Conservation (phyloP, 2,113 vertebrate species). For the Eclectus roratus region DNA sequence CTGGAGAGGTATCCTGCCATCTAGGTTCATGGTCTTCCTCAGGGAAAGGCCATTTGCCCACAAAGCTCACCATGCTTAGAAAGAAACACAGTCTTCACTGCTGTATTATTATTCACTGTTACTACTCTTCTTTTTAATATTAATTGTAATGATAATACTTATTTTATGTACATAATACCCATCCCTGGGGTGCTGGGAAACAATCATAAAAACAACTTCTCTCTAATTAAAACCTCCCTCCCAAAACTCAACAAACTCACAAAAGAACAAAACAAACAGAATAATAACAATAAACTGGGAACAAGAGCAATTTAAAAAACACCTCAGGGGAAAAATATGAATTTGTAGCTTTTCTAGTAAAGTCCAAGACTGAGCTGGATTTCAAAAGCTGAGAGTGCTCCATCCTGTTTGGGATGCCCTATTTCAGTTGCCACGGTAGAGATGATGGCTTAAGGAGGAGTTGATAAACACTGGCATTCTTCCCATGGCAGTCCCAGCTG, state of each 20-base stretch:
- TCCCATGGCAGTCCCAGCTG: not conserved
- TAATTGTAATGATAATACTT: not conserved
- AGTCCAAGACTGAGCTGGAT: not conserved
- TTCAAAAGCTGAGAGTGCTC: not conserved
- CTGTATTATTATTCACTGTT: not conserved
- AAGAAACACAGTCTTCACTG: not conserved
- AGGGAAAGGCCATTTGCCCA: not conserved
- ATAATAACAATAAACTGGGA: conserved; percentile 16
- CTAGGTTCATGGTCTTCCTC: not conserved
- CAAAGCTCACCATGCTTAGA: not conserved
- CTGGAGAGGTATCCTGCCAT: not conserved
- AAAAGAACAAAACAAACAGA: conserved; percentile 21
- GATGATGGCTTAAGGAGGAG: not conserved
- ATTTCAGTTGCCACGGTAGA: not conserved
- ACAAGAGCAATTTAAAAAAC: conserved; percentile 23
- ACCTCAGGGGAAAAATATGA: not conserved
- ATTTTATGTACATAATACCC: not conserved
- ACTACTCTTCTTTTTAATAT: not conserved
- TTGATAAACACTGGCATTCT: not conserved
- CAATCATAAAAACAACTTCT: not conserved
- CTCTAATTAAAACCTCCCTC: not conserved
- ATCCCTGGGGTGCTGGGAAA: not conserved
- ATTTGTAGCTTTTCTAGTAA: not conserved
- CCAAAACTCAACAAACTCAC: not conserved
- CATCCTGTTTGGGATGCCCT: not conserved